These are phyloP conservation scores for Bombus confusus DNA, from an alignment of 1,140 invertebrate genomes.

Conservation along the genomic window DNA sequence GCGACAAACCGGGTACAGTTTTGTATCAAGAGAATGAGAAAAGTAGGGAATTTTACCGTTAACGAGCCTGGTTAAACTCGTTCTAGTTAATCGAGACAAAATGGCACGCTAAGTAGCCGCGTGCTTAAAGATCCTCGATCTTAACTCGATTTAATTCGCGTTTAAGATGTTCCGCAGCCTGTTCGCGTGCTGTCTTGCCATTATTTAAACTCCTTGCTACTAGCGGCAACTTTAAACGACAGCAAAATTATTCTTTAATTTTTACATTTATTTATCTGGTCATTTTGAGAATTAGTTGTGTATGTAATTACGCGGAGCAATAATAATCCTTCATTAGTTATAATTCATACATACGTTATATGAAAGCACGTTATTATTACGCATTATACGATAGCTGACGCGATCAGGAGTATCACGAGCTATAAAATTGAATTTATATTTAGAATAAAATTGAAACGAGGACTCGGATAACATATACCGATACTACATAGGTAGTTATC, in stretches of 20 bases:
- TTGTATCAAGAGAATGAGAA: neutral
- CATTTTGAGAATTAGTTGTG: neutral
- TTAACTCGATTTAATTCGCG: conserved; percentile 1
- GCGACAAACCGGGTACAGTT: neutral
- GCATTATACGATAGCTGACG: neutral
- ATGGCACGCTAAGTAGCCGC: neutral
- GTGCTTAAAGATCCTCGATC: conserved; percentile 22
- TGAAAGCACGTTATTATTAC: neutral
- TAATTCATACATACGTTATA: too few relatives aligned
- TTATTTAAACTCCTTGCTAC: neutral
- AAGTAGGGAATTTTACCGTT: conserved; percentile 7
- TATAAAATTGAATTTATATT: neutral
- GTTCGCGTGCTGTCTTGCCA: neutral
- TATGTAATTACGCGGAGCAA: too few relatives aligned
- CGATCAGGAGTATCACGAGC: too few relatives aligned
- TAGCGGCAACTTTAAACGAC: neutral
- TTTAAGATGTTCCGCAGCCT: neutral
- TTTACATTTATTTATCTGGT: neutral
- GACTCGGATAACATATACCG: too few relatives aligned
- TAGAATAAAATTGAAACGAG: neutral
- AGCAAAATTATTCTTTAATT: neutral
- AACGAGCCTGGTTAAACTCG: conserved; percentile 22
- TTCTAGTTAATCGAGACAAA: conserved; percentile 17
- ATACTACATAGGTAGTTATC: too few relatives aligned
- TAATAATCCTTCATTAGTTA: too few relatives aligned